Base-by-base conservation (phyloP, 2,888 invertebrate genomes). In the Eilema griseolum region DNA sequence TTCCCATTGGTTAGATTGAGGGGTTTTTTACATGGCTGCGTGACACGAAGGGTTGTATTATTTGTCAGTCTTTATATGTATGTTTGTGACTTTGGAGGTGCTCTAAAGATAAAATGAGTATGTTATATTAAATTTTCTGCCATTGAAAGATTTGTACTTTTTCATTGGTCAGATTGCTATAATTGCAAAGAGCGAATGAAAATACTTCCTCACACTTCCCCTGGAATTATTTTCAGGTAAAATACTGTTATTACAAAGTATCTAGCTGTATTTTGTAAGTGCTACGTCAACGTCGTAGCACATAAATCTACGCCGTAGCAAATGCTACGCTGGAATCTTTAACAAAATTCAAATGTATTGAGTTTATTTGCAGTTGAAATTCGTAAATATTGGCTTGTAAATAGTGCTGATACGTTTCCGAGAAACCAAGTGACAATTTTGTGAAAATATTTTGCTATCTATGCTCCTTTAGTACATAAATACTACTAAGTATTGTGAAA, bases 341-440 rank as follows among this genome's bases (percentile, higher is more conserved):
- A 74, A 81, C 79, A 74, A 81, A 56, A 77, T 81, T 77, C 64
- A 72, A 79, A 79, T 79, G 66, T 81, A 81, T 76, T 77, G 78
- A 81, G 66, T 70, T 70, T 70, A 66, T 70, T 70, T 70, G 14
- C 16, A 59, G 56, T 61, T n/a, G 61, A 66, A 28, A 46, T 70
- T 66, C 46, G 57, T 46, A 62, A 59, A 57, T 62, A 31, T 66
- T 56, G 63, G 41, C 46, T 66, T 46, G 46, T 59, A 63, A 70
- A 62, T 61, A 61, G 66, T 66, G 71, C 73, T 69, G 72, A 75
- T 71, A 71, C 28, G 24, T 63, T 14, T 69, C 64, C 63, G 71
- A 70, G 52, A 46, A 26, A 52, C 2, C 20, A 8, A 24, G 52
- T 16, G 20, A 52, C 26, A 68, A 56, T 60, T 60, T 70, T 26